Base-by-base conservation (phyloP, 1,140 invertebrate genomes). In the Trichoplusia ni region DNA sequence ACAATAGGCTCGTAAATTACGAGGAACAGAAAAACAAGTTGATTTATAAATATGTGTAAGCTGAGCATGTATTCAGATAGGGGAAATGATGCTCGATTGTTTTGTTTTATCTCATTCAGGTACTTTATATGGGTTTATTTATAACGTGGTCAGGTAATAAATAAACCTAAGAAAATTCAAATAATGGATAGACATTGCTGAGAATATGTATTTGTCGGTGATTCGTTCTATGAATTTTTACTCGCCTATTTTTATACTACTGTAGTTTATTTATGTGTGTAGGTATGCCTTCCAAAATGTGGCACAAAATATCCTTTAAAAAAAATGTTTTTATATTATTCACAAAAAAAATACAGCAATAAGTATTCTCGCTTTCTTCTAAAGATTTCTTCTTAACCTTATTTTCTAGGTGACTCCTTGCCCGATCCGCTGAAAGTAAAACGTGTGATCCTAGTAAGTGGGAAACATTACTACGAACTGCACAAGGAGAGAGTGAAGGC, bases 401-500 rank as follows among this genome's bases (percentile, higher is more conserved):
- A 21, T 7, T 67, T 91, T 90, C 51, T 76, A 94, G 93, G 92
- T 69, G 95, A 95, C 77, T 58, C 90, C 23, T 68, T 72, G 33
- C 92, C 91, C 0, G 90, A 93, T 46, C 92, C 95, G 4, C 84
- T 92, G 1, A 93, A 94, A 81, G 94, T 99, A 0, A 93, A 92
- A 53, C 93, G 93, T 73, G 92, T 99, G 4, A 94, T 99, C 37
- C 92, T 99, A 53, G 96, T 96, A 13, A 95, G 94, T 73, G 99
- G 99, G 23, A 99, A 99, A 86, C 98, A 99, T 91, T 99, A 96
- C 87, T 99, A 99, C 83, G 93, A 94, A 25, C 91, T 99, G 13
- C 86, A 93, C 16, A 94, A 95, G 67, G 94, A 98, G 79, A 92
- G 96, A 73, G 86, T 95, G 56, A 91, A 91, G 13, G 91, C 93